These are phyloP conservation scores for Parnassius glacialis DNA, from an alignment of 2,888 invertebrate species.

Conservation along the genomic window DNA sequence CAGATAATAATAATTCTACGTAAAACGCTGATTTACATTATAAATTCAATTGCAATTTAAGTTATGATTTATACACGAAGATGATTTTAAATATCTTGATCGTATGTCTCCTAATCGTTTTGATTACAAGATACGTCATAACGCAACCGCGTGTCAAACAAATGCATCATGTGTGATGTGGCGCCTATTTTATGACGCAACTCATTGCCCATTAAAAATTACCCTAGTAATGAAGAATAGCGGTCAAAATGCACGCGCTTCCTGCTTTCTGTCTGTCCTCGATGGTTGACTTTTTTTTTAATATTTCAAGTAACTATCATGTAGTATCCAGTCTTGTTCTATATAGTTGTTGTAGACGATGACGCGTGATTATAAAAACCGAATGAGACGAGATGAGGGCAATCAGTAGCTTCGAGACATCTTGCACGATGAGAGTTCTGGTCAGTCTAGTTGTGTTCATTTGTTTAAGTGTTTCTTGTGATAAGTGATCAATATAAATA, in stretches of 20 bases:
- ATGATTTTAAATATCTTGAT: too few relatives aligned
- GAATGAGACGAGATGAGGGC: slow-evolving; percentile 43
- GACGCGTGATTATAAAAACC: slow-evolving; percentile 60
- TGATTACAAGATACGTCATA: neutral
- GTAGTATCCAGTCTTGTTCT: slow-evolving; percentile 45
- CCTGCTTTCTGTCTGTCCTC: slow-evolving; percentile 70
- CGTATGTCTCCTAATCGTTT: too few relatives aligned
- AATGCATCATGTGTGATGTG: neutral
- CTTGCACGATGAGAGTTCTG: slow-evolving; percentile 71
- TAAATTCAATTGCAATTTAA: too few relatives aligned
- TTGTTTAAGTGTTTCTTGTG: slow-evolving; percentile 28
- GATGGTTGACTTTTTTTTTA: slow-evolving; percentile 39
- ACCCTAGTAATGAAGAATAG: slow-evolving; percentile 37
- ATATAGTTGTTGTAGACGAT: slow-evolving; percentile 38
- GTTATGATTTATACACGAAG: too few relatives aligned
- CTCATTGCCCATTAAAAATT: slow-evolving; percentile 7
- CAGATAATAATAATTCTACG: too few relatives aligned
- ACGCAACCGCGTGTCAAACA: slow-evolving; percentile 4
- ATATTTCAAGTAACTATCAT: slow-evolving; percentile 41
- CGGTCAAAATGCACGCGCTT: slow-evolving; percentile 64
- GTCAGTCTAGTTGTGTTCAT: slow-evolving; percentile 49
- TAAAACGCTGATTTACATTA: too few relatives aligned
- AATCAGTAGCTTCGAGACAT: slow-evolving; percentile 67
- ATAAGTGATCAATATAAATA: slow-evolving; percentile 4
- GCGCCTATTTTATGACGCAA: slow-evolving; percentile 21